Evolutionary conservation across 1,140 invertebrate genomes (phyloP).

Genomic region (Euschistus heros): DNA sequence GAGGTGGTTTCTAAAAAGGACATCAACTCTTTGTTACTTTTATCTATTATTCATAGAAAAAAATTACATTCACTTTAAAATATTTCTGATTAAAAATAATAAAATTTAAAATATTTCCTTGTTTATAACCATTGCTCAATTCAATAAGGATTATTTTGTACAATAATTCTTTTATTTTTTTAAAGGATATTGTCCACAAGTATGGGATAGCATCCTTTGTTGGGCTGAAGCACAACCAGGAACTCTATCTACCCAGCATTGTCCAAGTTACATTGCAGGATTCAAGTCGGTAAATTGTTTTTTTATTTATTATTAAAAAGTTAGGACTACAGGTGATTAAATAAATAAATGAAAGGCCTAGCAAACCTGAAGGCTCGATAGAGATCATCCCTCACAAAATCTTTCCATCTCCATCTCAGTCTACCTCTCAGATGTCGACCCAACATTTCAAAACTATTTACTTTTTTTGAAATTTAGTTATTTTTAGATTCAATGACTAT

Average conservation of each 20-base stretch:
- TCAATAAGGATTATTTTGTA: background rate
- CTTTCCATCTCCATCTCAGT: too few relatives aligned
- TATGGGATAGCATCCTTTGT: conserved; percentile 45
- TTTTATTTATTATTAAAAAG: background rate
- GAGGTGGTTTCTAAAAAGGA: too few relatives aligned
- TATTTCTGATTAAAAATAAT: background rate
- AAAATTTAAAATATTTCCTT: background rate
- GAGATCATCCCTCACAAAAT: too few relatives aligned
- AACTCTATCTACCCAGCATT: conserved; percentile 36
- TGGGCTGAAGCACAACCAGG: conserved; percentile 42
- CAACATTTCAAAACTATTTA: too few relatives aligned
- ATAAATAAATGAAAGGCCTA: too few relatives aligned
- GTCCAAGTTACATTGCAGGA: conserved; percentile 40
- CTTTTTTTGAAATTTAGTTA: too few relatives aligned
- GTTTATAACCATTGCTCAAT: background rate
- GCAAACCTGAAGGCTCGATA: too few relatives aligned
- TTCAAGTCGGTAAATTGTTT: conserved; percentile 31
- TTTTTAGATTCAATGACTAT: too few relatives aligned
- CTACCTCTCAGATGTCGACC: too few relatives aligned
- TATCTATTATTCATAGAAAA: background rate
- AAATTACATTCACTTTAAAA: background rate
- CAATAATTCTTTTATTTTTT: background rate
- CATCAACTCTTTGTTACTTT: background rate
- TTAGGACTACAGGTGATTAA: background rate
- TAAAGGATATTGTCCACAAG: conserved; percentile 34